Evolutionary conservation across 53 echinoderm and acorn worm species (phyloP), one percentile per base, ranked within the genome.

Genomic region (Mesocentrotus franciscanus): DNA sequence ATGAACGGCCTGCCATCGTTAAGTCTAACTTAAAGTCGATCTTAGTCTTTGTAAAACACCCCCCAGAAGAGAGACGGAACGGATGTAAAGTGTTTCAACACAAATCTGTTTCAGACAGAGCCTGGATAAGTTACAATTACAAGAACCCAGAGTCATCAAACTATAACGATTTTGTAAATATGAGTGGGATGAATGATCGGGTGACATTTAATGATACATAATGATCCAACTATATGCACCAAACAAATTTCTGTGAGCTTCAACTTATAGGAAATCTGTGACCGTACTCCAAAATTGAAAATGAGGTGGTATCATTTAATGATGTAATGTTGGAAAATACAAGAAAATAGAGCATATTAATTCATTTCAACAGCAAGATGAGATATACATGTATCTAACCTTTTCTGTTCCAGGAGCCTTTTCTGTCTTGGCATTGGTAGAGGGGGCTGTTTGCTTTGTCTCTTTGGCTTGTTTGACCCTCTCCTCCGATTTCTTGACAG

Each of bases 401-500:
- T 91, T 58, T 32, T 91, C 66, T 35, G 91, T 12, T 12, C 58
- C 91, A 91, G 35, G 13, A 30, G 91, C 20, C 22, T 66, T 91
- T 12, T 61, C 91, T 35, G 32, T 29, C 34, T 32, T 91, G 61
- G 12, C 27, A n/a, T 26, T 42, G 11, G 18, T 36, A 91, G 91
- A 91, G n/a, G 91, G 91, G 15, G 64, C 91, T 32, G 61, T 91
- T 91, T 91, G 64, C 64, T 91, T 66, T 2, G 61, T 18, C 35
- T 64, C 91, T 66, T 91, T 91, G 13, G 4, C 42, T 20, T 17
- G 81, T 20, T 36, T 36, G 72, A 39, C 39, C 34, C 0, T 35
- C 5, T 61, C 91, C 22, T 91, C 91, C 3, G 61, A 17, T 36
- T 91, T 91, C 91, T 91, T 91, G 60, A 94, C 83, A 30, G 94